Conservation (phyloP, 2,888 invertebrate genomes). For the Chironomus tentans region DNA sequence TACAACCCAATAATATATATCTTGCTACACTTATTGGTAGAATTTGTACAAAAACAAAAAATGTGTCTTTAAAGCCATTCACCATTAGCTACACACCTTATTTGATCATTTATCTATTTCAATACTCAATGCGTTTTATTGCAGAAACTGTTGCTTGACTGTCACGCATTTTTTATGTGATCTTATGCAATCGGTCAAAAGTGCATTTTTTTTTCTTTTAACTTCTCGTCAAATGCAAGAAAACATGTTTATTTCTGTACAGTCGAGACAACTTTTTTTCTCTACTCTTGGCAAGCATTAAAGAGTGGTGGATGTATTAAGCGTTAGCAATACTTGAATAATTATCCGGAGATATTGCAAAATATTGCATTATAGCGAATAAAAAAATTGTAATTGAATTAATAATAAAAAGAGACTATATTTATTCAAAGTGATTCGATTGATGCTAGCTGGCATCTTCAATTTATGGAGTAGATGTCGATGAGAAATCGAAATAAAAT, state of each 20-base stretch:
- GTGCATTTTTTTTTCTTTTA: constrained; percentile 6
- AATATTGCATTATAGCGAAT: not conserved
- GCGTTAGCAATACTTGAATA: too few relatives aligned
- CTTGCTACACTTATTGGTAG: not conserved
- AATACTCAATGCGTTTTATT: constrained; percentile 15
- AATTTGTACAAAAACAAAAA: not conserved
- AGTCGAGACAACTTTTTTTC: not conserved
- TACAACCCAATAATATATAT: not conserved
- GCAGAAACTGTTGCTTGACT: not conserved
- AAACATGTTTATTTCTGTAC: constrained; percentile 10
- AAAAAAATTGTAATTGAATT: not conserved
- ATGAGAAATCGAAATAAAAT: too few relatives aligned
- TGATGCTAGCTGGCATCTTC: not conserved
- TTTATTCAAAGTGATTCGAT: too few relatives aligned
- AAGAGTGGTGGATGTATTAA: too few relatives aligned
- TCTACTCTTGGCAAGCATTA: not conserved
- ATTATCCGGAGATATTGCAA: not conserved
- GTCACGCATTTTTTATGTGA: not conserved
- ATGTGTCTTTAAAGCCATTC: not conserved
- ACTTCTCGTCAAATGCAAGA: constrained; percentile 6
- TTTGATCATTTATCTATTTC: constrained; percentile 12
- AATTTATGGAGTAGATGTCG: too few relatives aligned
- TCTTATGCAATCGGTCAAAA: constrained; percentile 12
- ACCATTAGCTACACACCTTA: constrained; percentile 10
- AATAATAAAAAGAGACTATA: not conserved